Base-by-base conservation (phyloP, 2,888 invertebrate genomes). In the Lasioglossum zephyrum region DNA sequence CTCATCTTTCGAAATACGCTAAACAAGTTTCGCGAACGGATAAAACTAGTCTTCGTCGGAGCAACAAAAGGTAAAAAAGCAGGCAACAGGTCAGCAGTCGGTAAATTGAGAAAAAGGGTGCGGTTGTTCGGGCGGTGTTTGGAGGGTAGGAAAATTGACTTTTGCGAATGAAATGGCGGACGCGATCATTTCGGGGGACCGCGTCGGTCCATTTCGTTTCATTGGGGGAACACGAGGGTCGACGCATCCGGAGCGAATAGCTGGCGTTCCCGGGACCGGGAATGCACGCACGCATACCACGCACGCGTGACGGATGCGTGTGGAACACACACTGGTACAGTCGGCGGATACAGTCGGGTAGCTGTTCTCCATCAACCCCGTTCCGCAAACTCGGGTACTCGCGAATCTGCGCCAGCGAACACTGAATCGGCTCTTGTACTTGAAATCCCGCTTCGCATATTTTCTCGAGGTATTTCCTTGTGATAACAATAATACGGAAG, bases 231-330 rank as follows among this genome's bases (percentile, higher is more conserved):
- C 49, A 22, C 66, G 22, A 60, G 72, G 79, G 77, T 53, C 47
- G 80, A 85, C 84, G 80, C 76, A 82, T 78, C 84, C 57, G 66
- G 74, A 78, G 63, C 31, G 84, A 84, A 88, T 89, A 86, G 81
- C 82, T 79, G 75, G 73, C 63, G 82, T 89, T 39, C 66, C 78
- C 53, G 41, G 73, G 66, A 66, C 31, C 9, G 22, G 85, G 81
- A 60, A 86, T 87, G 88, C 81, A 78, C 79, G 79, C 89, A 79
- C 79, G 79, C 89, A 79, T 84, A 76, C 78, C 81, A 57, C 18
- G 41, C 22, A 39, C 49, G 26, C 53, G 47, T 22, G 73, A 60
- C 79, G 6, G 60, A 26, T 26, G 60, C 60, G 60, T 60, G 60
- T 16, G 26, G 60, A 16, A 36, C 36, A 36, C 36, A 36, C 36